Percentiles rank a stretch among this genome's conserved stretches.
These are phyloP conservation scores for Heterotilapia buettikoferi DNA, from an alignment of 2,113 vertebrate species.

Conservation along the genomic window DNA sequence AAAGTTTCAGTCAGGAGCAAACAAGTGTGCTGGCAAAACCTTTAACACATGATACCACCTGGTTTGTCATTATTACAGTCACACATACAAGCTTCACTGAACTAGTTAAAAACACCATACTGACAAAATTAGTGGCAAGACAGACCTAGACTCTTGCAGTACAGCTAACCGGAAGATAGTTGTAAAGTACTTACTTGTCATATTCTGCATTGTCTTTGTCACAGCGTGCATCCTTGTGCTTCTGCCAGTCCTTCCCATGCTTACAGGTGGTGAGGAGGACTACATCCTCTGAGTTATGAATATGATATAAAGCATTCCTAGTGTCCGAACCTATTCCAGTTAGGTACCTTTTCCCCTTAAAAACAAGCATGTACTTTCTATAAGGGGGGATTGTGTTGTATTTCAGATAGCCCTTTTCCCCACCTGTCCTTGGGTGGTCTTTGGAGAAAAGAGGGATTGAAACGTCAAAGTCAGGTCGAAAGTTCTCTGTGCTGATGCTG, in stretches of 20 bases:
- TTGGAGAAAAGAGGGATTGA: conserved; percentile 98
- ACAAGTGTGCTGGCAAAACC: background rate
- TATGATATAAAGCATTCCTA: conserved; percentile 97
- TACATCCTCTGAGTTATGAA: conserved; percentile 95
- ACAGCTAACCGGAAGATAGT: background rate
- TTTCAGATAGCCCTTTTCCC: conserved; percentile 91
- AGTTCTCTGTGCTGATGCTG: conserved; percentile 96
- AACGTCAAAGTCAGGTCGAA: conserved; percentile 92
- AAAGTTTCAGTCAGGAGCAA: background rate
- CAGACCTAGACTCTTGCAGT: background rate
- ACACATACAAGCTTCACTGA: background rate
- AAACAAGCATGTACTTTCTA: conserved; percentile 98
- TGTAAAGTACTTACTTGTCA: conserved; percentile 84
- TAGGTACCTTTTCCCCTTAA: conserved; percentile 98
- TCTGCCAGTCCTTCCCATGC: conserved; percentile 99
- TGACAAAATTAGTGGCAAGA: background rate
- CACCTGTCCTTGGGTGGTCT: conserved; percentile 96
- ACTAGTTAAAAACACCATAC: background rate
- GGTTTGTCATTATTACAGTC: background rate
- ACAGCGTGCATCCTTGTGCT: conserved; percentile 96
- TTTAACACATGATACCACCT: background rate
- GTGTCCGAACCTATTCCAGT: conserved; percentile 99
- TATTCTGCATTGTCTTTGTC: conserved; percentile 95
- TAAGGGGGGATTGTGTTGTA: conserved; percentile 94
- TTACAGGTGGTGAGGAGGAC: conserved; percentile 97